phyloP scores from a whole-genome alignment of 2,797 vertebrate genomes.

The Anguilla marmorata region DNA sequence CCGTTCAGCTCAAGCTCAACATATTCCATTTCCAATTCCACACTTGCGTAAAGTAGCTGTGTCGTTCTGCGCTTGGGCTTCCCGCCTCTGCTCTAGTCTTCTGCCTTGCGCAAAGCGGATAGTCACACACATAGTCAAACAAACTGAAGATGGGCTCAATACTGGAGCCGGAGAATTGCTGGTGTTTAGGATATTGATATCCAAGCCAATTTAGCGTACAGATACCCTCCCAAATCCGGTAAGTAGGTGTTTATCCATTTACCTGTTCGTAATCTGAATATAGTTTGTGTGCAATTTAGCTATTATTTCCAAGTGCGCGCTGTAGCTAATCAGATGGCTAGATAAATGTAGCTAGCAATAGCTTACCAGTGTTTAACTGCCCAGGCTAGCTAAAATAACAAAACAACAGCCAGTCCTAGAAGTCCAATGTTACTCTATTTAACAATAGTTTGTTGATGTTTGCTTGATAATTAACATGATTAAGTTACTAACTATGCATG shows the following conservation, averaged over 20 bases:
- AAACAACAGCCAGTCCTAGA: background rate
- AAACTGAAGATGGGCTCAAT: constrained; percentile 86
- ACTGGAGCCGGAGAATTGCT: constrained; percentile 90
- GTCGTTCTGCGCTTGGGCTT: no score
- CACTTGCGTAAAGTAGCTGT: no score
- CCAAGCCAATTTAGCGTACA: constrained; percentile 95
- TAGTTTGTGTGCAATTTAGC: no score
- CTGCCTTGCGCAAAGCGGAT: no score
- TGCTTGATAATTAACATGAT: background rate
- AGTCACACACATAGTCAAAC: no score
- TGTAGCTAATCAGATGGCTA: background rate
- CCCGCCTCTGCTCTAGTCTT: no score
- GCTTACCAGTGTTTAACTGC: background rate
- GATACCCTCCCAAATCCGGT: constrained; percentile 68
- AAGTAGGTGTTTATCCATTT: no score
- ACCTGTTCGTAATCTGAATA: no score
- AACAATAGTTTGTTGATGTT: background rate
- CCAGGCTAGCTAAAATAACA: background rate
- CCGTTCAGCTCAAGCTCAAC: no score
- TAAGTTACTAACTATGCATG: background rate
- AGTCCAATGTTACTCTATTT: background rate
- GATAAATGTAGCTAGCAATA: background rate
- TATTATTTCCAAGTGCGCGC: constrained; percentile 45
- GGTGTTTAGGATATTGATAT: constrained; percentile 98
- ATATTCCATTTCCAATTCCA: no score